These are phyloP conservation scores for Hapalemur alaotrensis DNA, from an alignment of 2,797 vertebrate species.

Conservation along the genomic window DNA sequence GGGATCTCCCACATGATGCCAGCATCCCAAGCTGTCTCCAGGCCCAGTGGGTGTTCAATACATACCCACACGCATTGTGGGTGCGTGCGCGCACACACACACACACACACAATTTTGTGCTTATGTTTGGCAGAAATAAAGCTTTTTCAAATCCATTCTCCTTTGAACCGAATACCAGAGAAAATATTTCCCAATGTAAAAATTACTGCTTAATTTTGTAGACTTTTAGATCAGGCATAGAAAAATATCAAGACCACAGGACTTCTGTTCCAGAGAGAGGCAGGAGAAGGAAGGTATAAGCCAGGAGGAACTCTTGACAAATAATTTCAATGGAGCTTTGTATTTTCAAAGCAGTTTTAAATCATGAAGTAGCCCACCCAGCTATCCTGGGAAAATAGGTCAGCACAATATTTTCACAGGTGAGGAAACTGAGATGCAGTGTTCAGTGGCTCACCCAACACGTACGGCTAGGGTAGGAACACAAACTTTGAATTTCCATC, in stretches of 20 bases:
- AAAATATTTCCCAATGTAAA: constrained; percentile 2
- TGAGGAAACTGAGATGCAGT: constrained; percentile 67
- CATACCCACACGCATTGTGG: background rate
- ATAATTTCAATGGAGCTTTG: constrained; percentile 52
- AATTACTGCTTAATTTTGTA: constrained; percentile 20
- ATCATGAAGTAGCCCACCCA: constrained; percentile 61
- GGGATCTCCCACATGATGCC: background rate
- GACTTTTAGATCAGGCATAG: constrained; percentile 3
- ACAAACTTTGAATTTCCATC: constrained; percentile 35
- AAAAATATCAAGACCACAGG: constrained; percentile 21
- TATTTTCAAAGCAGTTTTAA: constrained; percentile 68
- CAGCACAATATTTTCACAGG: constrained; percentile 73
- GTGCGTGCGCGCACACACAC: background rate
- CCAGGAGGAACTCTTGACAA: constrained; percentile 4
- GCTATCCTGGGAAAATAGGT: constrained; percentile 50
- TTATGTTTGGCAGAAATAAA: constrained; percentile 20
- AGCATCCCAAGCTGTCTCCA: background rate
- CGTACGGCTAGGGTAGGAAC: background rate
- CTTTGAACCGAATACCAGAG: constrained; percentile 27
- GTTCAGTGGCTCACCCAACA: constrained; percentile 32
- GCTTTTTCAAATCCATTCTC: background rate
- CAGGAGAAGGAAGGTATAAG: constrained; percentile 17
- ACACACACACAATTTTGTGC: background rate
- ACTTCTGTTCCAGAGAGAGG: background rate
- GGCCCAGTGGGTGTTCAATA: background rate